These are phyloP conservation scores for Tanypteryx hageni DNA, from an alignment of 2,888 invertebrate genomes.

Conservation along the genomic window DNA sequence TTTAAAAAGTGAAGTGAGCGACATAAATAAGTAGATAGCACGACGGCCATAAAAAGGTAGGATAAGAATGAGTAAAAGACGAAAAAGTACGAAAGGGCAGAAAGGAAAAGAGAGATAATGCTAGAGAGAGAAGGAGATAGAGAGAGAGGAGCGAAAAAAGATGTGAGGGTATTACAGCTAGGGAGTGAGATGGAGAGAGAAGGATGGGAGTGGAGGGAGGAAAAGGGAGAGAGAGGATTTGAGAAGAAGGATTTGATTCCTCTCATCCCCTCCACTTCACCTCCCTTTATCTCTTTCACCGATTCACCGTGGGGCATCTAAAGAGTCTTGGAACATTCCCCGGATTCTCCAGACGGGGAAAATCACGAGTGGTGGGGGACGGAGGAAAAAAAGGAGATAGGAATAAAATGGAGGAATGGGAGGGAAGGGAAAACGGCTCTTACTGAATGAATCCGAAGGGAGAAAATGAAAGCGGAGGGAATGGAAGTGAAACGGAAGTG, in stretches of 20 bases:
- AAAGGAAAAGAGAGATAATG: background rate
- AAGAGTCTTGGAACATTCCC: background rate
- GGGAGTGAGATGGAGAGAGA: background rate
- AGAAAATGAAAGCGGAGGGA: too few relatives aligned
- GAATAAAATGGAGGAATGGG: background rate
- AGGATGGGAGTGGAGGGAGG: background rate
- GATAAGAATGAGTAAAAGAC: too few relatives aligned
- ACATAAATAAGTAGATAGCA: too few relatives aligned
- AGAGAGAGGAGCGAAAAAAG: background rate
- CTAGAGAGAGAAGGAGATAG: background rate
- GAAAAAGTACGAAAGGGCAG: too few relatives aligned
- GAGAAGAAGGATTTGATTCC: slow-evolving; percentile 25
- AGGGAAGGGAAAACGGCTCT: background rate
- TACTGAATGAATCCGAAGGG: background rate
- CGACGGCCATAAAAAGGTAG: too few relatives aligned
- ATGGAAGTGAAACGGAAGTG: too few relatives aligned
- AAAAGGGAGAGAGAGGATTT: background rate
- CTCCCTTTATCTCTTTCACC: slow-evolving; percentile 3
- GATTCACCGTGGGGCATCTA: background rate
- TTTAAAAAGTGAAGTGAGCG: too few relatives aligned
- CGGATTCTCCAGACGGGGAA: background rate
- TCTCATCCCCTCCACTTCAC: background rate
- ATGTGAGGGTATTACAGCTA: too few relatives aligned
- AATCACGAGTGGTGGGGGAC: too few relatives aligned
- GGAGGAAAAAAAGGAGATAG: background rate